phyloP scores from a whole-genome alignment of 2,888 invertebrate species.

The Dasypolia templi region DNA sequence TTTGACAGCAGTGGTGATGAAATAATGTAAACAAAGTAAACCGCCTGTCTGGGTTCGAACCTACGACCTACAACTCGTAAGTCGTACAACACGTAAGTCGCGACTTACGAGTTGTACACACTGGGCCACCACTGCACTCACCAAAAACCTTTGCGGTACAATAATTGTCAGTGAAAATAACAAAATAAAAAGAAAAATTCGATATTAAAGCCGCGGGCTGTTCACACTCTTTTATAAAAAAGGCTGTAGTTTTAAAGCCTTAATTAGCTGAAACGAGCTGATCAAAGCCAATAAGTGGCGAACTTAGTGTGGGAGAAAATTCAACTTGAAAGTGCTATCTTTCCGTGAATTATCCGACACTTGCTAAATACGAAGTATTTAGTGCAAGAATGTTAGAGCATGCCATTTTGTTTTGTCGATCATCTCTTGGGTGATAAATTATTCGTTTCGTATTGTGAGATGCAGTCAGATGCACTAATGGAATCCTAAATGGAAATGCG shows the following conservation, averaged over 20 bases:
- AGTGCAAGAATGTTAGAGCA: constrained; percentile 1
- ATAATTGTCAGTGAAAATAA: too few species aligned
- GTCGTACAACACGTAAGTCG: too few species aligned
- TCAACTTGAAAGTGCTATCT: constrained; percentile 42
- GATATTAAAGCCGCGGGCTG: background rate
- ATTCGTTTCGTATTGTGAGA: background rate
- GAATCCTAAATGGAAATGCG: background rate
- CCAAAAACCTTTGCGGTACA: too few species aligned
- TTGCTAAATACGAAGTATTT: constrained; percentile 31
- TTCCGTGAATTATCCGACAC: constrained; percentile 46
- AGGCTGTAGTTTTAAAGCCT: constrained; percentile 36
- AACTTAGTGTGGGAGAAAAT: constrained; percentile 45
- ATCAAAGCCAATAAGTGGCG: constrained; percentile 52
- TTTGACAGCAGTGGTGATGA: too few species aligned
- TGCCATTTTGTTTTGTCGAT: constrained; percentile 20
- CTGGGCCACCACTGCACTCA: too few species aligned
- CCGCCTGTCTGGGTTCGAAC: too few species aligned
- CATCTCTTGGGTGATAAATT: background rate
- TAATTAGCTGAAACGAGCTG: constrained; percentile 55
- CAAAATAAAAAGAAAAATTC: background rate
- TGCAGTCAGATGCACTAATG: background rate
- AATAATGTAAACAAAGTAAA: too few species aligned
- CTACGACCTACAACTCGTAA: too few species aligned
- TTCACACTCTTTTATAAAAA: constrained; percentile 16
- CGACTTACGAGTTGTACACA: too few species aligned